Percentiles rank a stretch among this genome's conserved stretches.
Evolutionary conservation across 2,888 invertebrate species (phyloP).

Genomic region (Drosophila mettleri): DNA sequence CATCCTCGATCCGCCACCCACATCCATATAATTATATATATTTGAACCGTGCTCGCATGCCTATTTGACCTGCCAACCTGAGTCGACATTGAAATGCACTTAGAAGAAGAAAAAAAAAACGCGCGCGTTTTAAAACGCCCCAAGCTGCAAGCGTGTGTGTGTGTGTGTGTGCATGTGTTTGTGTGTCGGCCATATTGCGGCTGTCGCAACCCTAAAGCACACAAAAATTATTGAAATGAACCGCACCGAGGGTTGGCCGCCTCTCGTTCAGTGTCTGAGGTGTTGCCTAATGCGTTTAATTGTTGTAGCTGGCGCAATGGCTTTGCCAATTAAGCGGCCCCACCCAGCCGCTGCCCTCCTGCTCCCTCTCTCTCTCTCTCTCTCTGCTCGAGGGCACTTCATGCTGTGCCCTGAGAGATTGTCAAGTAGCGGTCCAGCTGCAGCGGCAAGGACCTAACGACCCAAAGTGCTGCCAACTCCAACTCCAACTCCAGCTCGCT

Average conservation of each 20-base stretch:
- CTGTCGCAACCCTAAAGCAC: constrained; percentile 55
- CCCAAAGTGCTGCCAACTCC: constrained; percentile 6
- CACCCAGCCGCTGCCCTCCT: neutral
- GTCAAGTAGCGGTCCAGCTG: constrained; percentile 43
- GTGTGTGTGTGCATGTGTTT: constrained; percentile 32
- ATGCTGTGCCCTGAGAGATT: constrained; percentile 38
- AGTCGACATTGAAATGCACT: constrained; percentile 73
- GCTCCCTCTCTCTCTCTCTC: neutral
- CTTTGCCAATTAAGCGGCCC: constrained; percentile 60
- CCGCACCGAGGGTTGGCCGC: constrained; percentile 21
- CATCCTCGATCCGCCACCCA: neutral
- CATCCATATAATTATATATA: constrained; percentile 38
- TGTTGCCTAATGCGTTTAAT: constrained; percentile 78
- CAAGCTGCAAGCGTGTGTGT: constrained; percentile 11
- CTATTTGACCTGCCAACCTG: constrained; percentile 27
- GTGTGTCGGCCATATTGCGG: constrained; percentile 73
- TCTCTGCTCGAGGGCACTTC: constrained; percentile 11
- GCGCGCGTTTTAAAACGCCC: constrained; percentile 73
- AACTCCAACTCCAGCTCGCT: neutral
- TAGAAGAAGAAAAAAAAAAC: constrained; percentile 50
- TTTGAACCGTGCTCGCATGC: constrained; percentile 40
- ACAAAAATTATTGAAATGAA: constrained; percentile 22
- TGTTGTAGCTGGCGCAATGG: constrained; percentile 42
- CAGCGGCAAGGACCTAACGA: constrained; percentile 34
- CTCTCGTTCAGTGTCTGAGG: constrained; percentile 50